phyloP scores from a whole-genome alignment of 1,140 invertebrate species.

The Micrasema minimum region DNA sequence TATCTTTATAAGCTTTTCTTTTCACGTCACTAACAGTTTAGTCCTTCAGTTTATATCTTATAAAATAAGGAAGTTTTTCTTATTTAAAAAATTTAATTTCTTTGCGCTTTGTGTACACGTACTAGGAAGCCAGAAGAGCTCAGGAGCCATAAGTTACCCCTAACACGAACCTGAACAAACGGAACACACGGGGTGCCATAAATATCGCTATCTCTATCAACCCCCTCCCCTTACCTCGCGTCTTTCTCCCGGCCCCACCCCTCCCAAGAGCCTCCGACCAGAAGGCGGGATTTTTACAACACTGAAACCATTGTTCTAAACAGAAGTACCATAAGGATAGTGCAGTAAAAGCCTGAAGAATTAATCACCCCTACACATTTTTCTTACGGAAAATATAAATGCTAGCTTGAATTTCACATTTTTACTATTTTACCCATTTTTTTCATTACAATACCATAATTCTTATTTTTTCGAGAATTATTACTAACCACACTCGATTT shows the following conservation, averaged over 20 bases:
- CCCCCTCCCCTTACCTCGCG: conserved; percentile 19
- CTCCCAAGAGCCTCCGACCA: conserved; percentile 15
- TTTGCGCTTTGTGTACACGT: conserved; percentile 31
- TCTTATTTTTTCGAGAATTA: too few relatives aligned
- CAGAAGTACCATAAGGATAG: conserved; percentile 24
- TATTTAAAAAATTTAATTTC: too few relatives aligned
- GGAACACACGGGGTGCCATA: conserved; percentile 47
- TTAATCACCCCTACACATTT: conserved; percentile 27
- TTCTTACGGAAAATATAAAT: too few relatives aligned
- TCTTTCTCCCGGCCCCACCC: conserved; percentile 6
- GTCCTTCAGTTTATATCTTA: too few relatives aligned
- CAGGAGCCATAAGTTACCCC: conserved; percentile 50
- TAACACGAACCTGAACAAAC: conserved; percentile 46
- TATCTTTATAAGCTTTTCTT: too few relatives aligned
- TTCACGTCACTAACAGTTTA: too few relatives aligned
- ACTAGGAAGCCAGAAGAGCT: conserved; percentile 1
- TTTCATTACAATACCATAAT: too few relatives aligned
- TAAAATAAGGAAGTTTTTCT: too few relatives aligned
- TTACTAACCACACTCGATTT: too few relatives aligned
- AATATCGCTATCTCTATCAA: conserved; percentile 51
- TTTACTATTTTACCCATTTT: too few relatives aligned
- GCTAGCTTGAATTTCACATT: too few relatives aligned
- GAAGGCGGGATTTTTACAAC: conserved; percentile 46
- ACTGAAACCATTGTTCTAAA: conserved; percentile 14
- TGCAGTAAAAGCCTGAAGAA: conserved; percentile 13